Percentiles rank a stretch among this genome's conserved stretches.
Evolutionary conservation across 2,888 invertebrate genomes (phyloP).

Genomic region (Aspidiotus rigidus): DNA sequence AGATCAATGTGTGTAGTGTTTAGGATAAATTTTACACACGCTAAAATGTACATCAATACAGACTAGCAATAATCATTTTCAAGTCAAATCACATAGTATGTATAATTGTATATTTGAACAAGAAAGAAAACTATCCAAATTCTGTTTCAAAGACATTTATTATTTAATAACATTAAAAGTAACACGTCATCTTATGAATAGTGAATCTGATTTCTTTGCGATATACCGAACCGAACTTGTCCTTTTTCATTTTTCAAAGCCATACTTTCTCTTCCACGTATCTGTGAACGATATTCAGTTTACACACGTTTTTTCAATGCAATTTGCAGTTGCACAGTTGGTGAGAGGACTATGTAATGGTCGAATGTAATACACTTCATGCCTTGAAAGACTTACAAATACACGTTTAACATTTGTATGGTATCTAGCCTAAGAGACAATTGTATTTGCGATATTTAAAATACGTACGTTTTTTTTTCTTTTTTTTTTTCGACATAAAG

Average conservation of each 20-base stretch:
- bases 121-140: neutral
- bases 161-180: constrained; percentile 33
- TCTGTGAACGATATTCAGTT: neutral
- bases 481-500: constrained; percentile 15
- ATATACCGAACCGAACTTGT: constrained; percentile 14
- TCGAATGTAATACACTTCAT: constrained; percentile 24
- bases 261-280: too few species aligned
- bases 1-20: too few species aligned
- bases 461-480: constrained; percentile 19
- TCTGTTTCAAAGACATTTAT: constrained; percentile 33
- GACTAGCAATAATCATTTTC: too few species aligned
- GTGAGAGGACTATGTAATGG: constrained; percentile 28
- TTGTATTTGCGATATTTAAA: constrained; percentile 27
- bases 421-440: constrained; percentile 13
- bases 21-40: too few species aligned
- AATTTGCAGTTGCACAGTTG: constrained; percentile 25
- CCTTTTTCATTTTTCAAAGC: too few species aligned
- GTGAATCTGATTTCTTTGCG: constrained; percentile 26
- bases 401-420: constrained; percentile 30
- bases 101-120: neutral
- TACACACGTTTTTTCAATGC: constrained; percentile 28
- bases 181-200: constrained; percentile 34
- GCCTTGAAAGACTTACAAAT: constrained; percentile 33
- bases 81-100: too few species aligned
- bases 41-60: too few species aligned